phyloP scores from a whole-genome alignment of 1,140 invertebrate genomes.

The Dinothrombium tinctorium region DNA sequence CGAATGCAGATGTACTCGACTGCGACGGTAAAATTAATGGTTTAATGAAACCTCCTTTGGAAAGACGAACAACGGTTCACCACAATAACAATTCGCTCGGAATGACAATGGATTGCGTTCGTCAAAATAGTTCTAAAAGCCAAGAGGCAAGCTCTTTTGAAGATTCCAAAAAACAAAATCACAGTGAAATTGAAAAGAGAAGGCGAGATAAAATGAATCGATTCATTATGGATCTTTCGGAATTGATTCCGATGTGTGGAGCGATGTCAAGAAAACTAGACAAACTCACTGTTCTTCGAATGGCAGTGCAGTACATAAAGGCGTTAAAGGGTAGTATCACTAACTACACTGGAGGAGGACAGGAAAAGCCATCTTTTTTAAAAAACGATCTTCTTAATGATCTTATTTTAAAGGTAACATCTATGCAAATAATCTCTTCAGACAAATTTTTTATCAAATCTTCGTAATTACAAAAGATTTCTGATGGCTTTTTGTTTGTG shows the following conservation, averaged over 20 bases:
- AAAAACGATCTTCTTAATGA: slow-evolving; percentile 68
- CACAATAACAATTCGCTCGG: no score
- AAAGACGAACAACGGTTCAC: no score
- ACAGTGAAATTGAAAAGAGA: slow-evolving; percentile 85
- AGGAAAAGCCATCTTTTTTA: slow-evolving; percentile 62
- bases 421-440: no score
- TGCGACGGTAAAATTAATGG: no score
- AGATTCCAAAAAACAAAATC: slow-evolving; percentile 49
- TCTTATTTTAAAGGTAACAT: slow-evolving; percentile 40
- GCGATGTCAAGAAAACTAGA: slow-evolving; percentile 76
- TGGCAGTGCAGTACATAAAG: slow-evolving; percentile 81
- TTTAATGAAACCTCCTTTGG: no score
- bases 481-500: slow-evolving; percentile 49
- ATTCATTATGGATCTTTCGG: slow-evolving; percentile 68
- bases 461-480: no score
- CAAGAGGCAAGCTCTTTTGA: no score
- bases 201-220: slow-evolving; percentile 88
- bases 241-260: slow-evolving; percentile 77
- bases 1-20: no score
- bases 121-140: no score
- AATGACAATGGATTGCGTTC: no score
- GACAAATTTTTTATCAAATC: no score
- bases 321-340: slow-evolving; percentile 22
- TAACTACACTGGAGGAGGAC: slow-evolving; percentile 28
- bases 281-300: slow-evolving; percentile 70